Percentiles rank a stretch among this genome's conserved stretches.
These are phyloP conservation scores for Archips crataeganus DNA, from an alignment of 2,888 invertebrate genomes.

Conservation along the genomic window DNA sequence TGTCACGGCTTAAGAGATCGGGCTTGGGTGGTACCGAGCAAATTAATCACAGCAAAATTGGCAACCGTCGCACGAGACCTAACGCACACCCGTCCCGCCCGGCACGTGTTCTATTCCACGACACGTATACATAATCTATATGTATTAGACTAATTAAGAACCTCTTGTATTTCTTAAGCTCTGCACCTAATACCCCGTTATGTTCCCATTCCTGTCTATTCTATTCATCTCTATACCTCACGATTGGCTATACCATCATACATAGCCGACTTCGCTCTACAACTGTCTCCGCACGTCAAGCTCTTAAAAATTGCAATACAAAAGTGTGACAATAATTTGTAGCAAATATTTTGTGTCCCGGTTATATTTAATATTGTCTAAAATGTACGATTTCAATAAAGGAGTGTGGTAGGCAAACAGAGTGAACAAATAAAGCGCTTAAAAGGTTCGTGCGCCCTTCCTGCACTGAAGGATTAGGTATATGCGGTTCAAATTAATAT, in stretches of 20 bases:
- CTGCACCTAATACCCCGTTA: constrained; percentile 55
- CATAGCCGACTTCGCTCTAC: constrained; percentile 6
- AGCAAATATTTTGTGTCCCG: constrained; percentile 50
- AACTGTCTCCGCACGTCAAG: not conserved
- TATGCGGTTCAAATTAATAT: constrained; percentile 15
- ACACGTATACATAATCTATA: constrained; percentile 56
- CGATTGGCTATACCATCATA: constrained; percentile 11
- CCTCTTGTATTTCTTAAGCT: constrained; percentile 62
- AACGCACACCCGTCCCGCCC: constrained; percentile 83
- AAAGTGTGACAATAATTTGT: constrained; percentile 67
- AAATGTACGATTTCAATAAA: constrained; percentile 21
- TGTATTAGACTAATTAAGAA: constrained; percentile 41
- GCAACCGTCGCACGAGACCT: constrained; percentile 60
- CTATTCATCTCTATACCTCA: constrained; percentile 3
- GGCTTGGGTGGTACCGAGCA: constrained; percentile 36
- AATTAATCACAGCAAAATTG: constrained; percentile 52
- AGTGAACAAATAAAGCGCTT: constrained; percentile 27
- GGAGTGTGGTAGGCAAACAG: constrained; percentile 14
- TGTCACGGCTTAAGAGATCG: constrained; percentile 13
- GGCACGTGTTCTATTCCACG: constrained; percentile 84
- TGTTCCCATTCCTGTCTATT: constrained; percentile 11
- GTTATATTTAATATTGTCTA: constrained; percentile 22
- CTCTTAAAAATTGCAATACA: constrained; percentile 47
- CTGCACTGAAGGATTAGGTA: constrained; percentile 18
- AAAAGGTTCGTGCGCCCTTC: constrained; percentile 24